Base-by-base conservation (phyloP, 2,888 invertebrate genomes). In the Hyposoter dolosus region DNA sequence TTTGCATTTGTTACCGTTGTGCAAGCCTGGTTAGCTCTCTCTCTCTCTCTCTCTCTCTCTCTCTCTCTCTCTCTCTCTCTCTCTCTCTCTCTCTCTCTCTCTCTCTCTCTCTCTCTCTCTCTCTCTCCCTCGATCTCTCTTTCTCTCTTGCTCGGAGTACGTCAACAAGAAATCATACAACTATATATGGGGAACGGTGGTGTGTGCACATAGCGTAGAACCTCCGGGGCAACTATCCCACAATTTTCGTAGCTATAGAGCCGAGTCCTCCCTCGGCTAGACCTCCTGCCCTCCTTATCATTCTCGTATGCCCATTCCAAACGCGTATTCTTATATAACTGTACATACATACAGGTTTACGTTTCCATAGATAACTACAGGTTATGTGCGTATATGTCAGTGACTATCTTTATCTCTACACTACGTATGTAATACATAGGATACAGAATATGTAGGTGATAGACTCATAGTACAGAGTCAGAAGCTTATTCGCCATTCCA, bases 261-360 rank as follows among this genome's bases (percentile, higher is more conserved):
- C 40, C 15, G 7, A 75, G 66, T 56, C 45, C 68, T 81, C 79
- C 72, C 66, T 77, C 60, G 66, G 43, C 28, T 71, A 84, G 56
- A 84, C 81, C 81, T 66, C 50, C 65, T 82, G 81, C 77, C 81
- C 84, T 84, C 84, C 81, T 82, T 82, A 82, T 82, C 84, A 60
- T 60, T 60, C 40, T 69, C 19, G 12, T 43, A 72, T 43, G 68
- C 78, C 63, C n/a, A 35, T 15, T 56, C 53, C 47, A 85, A 78
- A 63, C 17, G 60, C 72, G 47, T 53, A 63, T 28, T 60, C 28
- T 15, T 60, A 50, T n/a, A 60, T 60, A 28, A 60, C 60, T 60
- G 60, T 60, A 28, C 28, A 60, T 15, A 60, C 28, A 3, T 28
- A 28, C 28, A 60, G 15, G 12, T 15, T 60, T 28, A 10, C 3